Percentiles rank a stretch among this genome's conserved stretches.
Conservation (phyloP, 2,888 invertebrate genomes). For the Formica aserva region DNA sequence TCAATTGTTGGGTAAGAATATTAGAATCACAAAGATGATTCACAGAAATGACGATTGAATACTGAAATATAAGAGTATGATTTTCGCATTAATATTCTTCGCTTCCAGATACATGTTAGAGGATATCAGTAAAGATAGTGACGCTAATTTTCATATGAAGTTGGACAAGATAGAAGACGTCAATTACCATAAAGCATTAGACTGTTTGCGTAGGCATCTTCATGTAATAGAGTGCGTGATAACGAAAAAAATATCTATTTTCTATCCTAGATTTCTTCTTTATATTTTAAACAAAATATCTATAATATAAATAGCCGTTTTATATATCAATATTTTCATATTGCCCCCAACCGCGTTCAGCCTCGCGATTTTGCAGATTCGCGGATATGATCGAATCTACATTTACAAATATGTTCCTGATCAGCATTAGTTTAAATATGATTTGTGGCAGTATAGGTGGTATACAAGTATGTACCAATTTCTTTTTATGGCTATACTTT, state of each 20-base stretch:
- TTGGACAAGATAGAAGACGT: not conserved
- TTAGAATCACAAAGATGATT: not conserved
- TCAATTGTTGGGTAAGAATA: conserved; percentile 20
- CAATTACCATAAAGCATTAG: not conserved
- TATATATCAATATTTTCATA: not conserved
- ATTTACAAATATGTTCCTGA: conserved; percentile 5
- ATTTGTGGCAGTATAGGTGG: not conserved
- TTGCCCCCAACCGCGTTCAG: not conserved
- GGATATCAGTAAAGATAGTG: not conserved
- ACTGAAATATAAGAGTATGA: not conserved
- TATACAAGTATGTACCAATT: conserved; percentile 11
- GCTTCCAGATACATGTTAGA: conserved; percentile 8
- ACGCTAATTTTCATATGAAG: not conserved
- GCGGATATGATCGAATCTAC: conserved; percentile 14
- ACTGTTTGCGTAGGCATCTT: conserved; percentile 26
- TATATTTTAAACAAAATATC: not conserved
- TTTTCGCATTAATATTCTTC: not conserved
- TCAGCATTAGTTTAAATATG: conserved; percentile 18
- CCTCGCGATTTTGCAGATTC: conserved; percentile 27
- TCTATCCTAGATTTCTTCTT: not conserved
- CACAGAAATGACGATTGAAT: not conserved
- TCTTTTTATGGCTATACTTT: not conserved
- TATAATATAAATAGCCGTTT: not conserved
- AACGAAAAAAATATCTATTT: not conserved
- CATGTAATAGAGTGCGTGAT: conserved; percentile 13